Conservation (phyloP, 2,888 invertebrate species). For the Mellilla xanthometata region DNA sequence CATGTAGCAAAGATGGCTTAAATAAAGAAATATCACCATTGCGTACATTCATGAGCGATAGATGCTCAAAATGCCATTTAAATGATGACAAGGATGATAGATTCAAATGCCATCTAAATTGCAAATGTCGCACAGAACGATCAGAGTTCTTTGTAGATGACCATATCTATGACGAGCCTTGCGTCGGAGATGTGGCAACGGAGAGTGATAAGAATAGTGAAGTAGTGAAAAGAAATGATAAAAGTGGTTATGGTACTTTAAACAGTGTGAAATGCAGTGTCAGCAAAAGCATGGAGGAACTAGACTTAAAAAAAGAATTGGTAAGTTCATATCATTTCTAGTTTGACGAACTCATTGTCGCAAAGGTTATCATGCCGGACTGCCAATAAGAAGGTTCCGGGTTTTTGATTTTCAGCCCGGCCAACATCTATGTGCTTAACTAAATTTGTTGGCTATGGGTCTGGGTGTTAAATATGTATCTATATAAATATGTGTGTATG, state of each 20-base stretch:
- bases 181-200: constrained; percentile 37
- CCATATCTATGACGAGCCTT: constrained; percentile 86
- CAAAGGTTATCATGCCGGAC: too few species aligned
- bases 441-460: too few species aligned
- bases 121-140: constrained; percentile 53
- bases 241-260: constrained; percentile 54
- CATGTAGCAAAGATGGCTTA: constrained; percentile 49
- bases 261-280: constrained; percentile 44
- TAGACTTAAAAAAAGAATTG: constrained; percentile 38
- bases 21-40: constrained; percentile 30
- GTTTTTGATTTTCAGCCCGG: too few species aligned
- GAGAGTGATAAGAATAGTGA: constrained; percentile 29
- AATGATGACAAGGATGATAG: constrained; percentile 50
- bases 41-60: constrained; percentile 39
- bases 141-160: constrained; percentile 70
- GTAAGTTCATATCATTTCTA: constrained; percentile 41
- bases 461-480: too few species aligned
- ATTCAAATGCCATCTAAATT: constrained; percentile 70
- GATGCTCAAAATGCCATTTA: constrained; percentile 53
- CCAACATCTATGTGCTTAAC: too few species aligned
- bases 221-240: constrained; percentile 25
- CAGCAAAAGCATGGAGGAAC: constrained; percentile 62
- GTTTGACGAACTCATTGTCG: too few species aligned
- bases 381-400: too few species aligned
- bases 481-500: too few species aligned